A percentile compares a stretch with the other conserved stretches of the same genome.
These are phyloP conservation scores for Cataglyphis livida DNA, from an alignment of 2,888 invertebrate genomes.

Conservation along the genomic window DNA sequence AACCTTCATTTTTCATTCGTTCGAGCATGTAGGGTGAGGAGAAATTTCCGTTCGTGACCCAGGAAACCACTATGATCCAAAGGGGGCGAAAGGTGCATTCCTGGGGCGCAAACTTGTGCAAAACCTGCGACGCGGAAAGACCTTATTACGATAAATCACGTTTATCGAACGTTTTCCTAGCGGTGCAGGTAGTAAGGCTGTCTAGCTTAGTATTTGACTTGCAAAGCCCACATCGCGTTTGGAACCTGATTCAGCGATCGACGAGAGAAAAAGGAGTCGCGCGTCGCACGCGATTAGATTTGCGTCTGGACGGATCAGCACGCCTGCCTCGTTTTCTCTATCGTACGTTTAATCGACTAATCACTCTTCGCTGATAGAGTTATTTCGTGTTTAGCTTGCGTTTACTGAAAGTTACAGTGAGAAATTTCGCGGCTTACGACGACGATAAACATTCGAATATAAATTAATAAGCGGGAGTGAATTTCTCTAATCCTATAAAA, in stretches of 20 bases:
- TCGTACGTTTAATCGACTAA: slow-evolving; percentile 25
- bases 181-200: slow-evolving; percentile 23
- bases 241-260: slow-evolving; percentile 58
- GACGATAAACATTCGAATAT: not conserved
- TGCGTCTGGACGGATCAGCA: slow-evolving; percentile 20
- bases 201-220: slow-evolving; percentile 73
- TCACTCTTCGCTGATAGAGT: slow-evolving; percentile 20
- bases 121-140: slow-evolving; percentile 66
- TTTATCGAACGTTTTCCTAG: slow-evolving; percentile 70
- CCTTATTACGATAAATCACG: slow-evolving; percentile 79
- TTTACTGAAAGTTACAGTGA: slow-evolving; percentile 14
- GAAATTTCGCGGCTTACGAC: slow-evolving; percentile 17
- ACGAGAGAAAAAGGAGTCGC: slow-evolving; percentile 42
- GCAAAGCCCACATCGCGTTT: slow-evolving; percentile 65
- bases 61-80: slow-evolving; percentile 31
- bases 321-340: slow-evolving; percentile 33
- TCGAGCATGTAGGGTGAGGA: slow-evolving; percentile 8
- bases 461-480: slow-evolving; percentile 14
- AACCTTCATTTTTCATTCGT: slow-evolving; percentile 59
- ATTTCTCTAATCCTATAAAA: slow-evolving; percentile 26
- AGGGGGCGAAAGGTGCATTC: slow-evolving; percentile 58
- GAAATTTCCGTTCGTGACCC: slow-evolving; percentile 44
- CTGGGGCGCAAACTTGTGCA: slow-evolving; percentile 62
- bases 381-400: slow-evolving; percentile 35
- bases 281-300: slow-evolving; percentile 45